A percentile compares a stretch with the other conserved stretches of the same genome.
Conservation (phyloP, 1,140 invertebrate species). For the Brachionus plicatilis region DNA sequence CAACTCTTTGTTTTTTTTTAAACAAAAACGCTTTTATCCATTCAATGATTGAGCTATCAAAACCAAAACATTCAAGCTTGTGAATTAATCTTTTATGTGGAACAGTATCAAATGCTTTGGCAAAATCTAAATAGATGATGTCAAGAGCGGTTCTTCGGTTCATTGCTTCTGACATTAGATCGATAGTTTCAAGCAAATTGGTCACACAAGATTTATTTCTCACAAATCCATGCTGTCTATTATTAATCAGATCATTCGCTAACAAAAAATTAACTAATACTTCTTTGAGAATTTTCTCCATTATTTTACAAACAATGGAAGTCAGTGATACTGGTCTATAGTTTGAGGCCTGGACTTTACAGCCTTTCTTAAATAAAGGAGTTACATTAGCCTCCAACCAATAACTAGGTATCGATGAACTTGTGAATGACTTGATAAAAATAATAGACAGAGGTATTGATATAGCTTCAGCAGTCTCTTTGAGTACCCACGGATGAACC, state of each 20-base stretch:
- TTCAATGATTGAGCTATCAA: slow-evolving; percentile 10
- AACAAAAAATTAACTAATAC: background rate
- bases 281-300: slow-evolving; percentile 5
- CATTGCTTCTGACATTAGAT: slow-evolving; percentile 34
- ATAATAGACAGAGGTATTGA: background rate
- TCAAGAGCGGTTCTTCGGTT: slow-evolving; percentile 13
- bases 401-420: background rate
- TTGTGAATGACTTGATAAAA: background rate
- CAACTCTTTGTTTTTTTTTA: slow-evolving; percentile 8
- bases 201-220: background rate
- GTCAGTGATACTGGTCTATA: slow-evolving; percentile 38
- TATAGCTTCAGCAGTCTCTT: background rate
- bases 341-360: background rate
- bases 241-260: background rate
- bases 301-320: slow-evolving; percentile 7
- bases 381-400: slow-evolving; percentile 1
- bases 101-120: slow-evolving; percentile 41
- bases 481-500: background rate
- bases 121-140: slow-evolving; percentile 41
- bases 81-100: slow-evolving; percentile 40
- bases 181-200: slow-evolving; percentile 37
- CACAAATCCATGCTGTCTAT: slow-evolving; percentile 16
- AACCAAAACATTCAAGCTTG: slow-evolving; percentile 38
- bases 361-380: background rate
- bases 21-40: slow-evolving; percentile 41